Percentiles rank a stretch among this genome's conserved stretches.
Conservation (phyloP, 2,888 invertebrate species). For the Poecilobothrus nobilitatus region DNA sequence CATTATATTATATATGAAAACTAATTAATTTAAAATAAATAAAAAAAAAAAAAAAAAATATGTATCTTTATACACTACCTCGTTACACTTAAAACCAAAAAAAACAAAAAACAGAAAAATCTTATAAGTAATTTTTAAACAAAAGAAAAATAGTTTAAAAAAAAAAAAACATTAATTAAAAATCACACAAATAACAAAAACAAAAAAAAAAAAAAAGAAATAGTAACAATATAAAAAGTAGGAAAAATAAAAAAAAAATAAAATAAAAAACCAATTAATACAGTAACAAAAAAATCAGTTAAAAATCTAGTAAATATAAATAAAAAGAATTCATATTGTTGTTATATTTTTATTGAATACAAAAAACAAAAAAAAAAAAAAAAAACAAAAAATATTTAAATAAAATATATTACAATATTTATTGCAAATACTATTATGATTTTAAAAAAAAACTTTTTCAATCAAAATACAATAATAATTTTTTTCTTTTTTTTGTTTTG, state of each 20-base stretch:
- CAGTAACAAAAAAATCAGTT: conserved; percentile 31
- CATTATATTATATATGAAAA: conserved; percentile 20
- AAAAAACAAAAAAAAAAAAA: no score
- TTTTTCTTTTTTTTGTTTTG: no score
- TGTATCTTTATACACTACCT: conserved; percentile 8
- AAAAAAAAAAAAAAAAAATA: conserved; percentile 14
- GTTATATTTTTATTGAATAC: no score
- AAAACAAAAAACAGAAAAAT: conserved; percentile 23
- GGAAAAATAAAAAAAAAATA: conserved; percentile 23
- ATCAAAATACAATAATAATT: no score
- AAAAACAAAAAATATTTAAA: no score
- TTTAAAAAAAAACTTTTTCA: no score
- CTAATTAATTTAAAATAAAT: conserved; percentile 17
- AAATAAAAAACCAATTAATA: conserved; percentile 29
- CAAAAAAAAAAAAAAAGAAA: conserved; percentile 25
- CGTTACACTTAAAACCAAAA: conserved; percentile 17
- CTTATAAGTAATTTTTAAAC: no score
- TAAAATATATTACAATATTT: no score
- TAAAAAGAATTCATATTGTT: conserved; percentile 9
- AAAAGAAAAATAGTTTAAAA: not conserved
- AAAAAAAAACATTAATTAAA: conserved; percentile 21
- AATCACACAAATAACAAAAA: conserved; percentile 26
- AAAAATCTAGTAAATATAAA: conserved; percentile 15
- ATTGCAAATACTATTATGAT: no score
- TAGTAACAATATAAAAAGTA: no score